Evolutionary conservation across 2,888 invertebrate species (phyloP), one percentile per base, ranked within the genome.

Genomic region (Drosophila neonasuta): DNA sequence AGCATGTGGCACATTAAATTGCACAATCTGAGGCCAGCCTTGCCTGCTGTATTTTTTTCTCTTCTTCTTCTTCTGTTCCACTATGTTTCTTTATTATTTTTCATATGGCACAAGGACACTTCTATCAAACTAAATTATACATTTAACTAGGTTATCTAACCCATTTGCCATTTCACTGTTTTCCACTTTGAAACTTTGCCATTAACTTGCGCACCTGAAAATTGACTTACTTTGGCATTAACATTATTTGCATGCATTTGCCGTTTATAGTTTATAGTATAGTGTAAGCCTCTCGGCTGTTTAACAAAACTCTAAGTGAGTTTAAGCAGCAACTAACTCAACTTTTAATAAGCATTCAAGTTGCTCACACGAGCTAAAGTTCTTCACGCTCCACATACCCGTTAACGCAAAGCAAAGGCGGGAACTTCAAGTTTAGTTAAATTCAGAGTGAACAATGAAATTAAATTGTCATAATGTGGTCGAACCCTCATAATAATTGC

Each of bases 91-190:
- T 32, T 50, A 13, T 54, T 62, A 55, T 62, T 59, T 55, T 59
- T 60, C 71, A 83, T 83, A 64, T 79, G 81, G 84, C 81, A 74
- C 79, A 79, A 79, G 75, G 78, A 74, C 81, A 71, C 60, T 74
- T 62, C 45, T 51, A 71, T 74, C 59, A 57, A 56, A 56, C 56
- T 61, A 62, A 74, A 74, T 74, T 61, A 64, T 60, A n/a, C 1
- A 61, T 68, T 57, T 61, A 54, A 79, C 83, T 79, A 59, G 80
- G 80, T 71, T 77, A 79, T 46, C 68, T 60, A 49, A 49, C 5
- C 32, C 24, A 48, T 17, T 34, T 17, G 29, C 15, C 34, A 56
- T 56, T 42, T 45, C 45, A 45, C 45, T 46, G 34, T 13, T 20
- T 34, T 69, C 34, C 51, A 50, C 4, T 30, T 51, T 15, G 10